phyloP scores from a whole-genome alignment of 2,888 invertebrate species.

The Xylocampa areola region DNA sequence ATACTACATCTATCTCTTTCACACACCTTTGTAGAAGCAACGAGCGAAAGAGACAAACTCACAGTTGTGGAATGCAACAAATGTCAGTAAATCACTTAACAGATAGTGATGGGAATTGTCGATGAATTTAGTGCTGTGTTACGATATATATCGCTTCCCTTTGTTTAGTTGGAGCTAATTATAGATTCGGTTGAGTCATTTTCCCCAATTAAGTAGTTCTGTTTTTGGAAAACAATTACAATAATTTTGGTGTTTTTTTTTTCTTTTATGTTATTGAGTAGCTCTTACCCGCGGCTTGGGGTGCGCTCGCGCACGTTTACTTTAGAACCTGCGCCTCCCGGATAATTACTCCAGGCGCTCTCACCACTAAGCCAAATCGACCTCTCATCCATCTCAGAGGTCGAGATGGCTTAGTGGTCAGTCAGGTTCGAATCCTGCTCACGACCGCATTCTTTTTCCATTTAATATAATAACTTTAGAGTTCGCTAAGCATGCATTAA shows the following conservation, averaged over 20 bases:
- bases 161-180: constrained; percentile 32
- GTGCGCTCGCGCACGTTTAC: too few relatives aligned
- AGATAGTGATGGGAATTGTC: constrained; percentile 49
- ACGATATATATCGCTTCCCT: constrained; percentile 35
- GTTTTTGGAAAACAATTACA: too few relatives aligned
- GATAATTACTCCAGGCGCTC: too few relatives aligned
- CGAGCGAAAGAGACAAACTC: constrained; percentile 16
- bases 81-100: constrained; percentile 55
- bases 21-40: not conserved
- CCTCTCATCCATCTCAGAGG: too few relatives aligned
- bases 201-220: constrained; percentile 8
- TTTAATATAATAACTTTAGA: too few relatives aligned
- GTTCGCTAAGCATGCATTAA: too few relatives aligned
- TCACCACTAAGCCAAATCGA: too few relatives aligned
- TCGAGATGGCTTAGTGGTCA: too few relatives aligned
- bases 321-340: too few relatives aligned
- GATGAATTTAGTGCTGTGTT: constrained; percentile 48
- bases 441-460: too few relatives aligned
- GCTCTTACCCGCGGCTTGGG: too few relatives aligned
- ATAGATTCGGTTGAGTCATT: constrained; percentile 14
- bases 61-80: constrained; percentile 24
- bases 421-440: too few relatives aligned
- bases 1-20: constrained; percentile 11
- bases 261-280: not conserved
- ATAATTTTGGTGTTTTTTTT: not conserved